phyloP scores from a whole-genome alignment of 2,113 vertebrate species.

The Anser brachyrhynchus region DNA sequence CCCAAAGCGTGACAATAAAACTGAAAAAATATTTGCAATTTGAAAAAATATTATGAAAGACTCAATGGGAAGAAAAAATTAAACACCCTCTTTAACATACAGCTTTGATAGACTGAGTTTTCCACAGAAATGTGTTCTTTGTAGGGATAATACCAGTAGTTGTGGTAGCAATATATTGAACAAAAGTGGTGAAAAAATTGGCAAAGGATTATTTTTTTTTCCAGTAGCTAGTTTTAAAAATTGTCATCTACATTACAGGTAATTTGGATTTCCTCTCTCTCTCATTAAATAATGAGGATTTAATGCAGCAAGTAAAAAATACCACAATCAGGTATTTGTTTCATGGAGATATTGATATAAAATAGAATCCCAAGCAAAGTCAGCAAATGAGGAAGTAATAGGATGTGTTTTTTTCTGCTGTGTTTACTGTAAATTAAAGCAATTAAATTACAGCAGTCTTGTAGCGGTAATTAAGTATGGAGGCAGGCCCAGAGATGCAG shows the following conservation, averaged over 20 bases:
- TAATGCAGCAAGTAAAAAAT: background rate
- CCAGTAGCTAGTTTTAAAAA: background rate
- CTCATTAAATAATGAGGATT: background rate
- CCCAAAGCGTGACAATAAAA: slow-evolving; percentile 4
- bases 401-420: slow-evolving; percentile 2
- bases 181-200: background rate
- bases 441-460: slow-evolving; percentile 50
- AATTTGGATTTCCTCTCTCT: background rate
- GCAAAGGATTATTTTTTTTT: slow-evolving; percentile 25
- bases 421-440: slow-evolving; percentile 39
- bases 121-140: background rate
- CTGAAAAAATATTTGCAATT: background rate
- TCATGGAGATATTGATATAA: background rate
- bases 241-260: background rate
- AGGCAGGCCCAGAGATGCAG: background rate
- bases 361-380: slow-evolving; percentile 19
- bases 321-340: background rate
- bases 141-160: background rate
- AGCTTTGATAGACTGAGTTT: slow-evolving; percentile 12
- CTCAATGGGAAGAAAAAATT: background rate
- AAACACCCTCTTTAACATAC: background rate
- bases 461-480: slow-evolving; percentile 45
- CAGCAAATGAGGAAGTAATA: slow-evolving; percentile 51
- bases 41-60: background rate
- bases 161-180: background rate